Base-by-base conservation (phyloP, 2,888 invertebrate species). In the Acleris laterana region DNA sequence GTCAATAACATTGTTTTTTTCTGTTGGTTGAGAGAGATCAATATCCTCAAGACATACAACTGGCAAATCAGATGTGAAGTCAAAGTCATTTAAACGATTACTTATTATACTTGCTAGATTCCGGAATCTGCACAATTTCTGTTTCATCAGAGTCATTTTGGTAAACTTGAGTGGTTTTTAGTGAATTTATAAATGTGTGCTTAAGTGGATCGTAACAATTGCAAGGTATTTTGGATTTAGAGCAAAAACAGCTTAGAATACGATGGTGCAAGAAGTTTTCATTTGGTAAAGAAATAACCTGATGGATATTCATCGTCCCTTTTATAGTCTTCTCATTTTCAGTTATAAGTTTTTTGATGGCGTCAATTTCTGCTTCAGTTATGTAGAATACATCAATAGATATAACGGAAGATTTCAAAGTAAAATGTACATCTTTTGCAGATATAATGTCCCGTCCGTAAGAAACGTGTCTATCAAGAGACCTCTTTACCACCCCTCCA, bases 241-340 rank as follows among this genome's bases (percentile, higher is more conserved):
- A 25, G 25, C 57, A 57, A 5, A 57, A 57, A 25, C 57, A 57
- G 5, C 57, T 57, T 7, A 57, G 25, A 46, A 25, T 57, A 57
- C 57, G 57, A 46, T 57, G 57, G 25, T 57, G 25, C 17, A 57
- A 25, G 46, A 3, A 25, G 57, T 57, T 44, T 6, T 55, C 42
- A 22, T 44, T 44, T 42, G 42, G 38, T 44, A 42, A 69, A 51
- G 58, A 61, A 51, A 63, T 61, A 49, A 53, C 51, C 52, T 67
- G 69, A 65, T 67, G 69, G 61, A 67, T 65, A 25, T 60, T 59
- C 63, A 63, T 63, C 63, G 69, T 63, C 57, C 63, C 65, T 51
- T 62, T 57, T 42, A 55, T 58, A 63, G 65, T 65, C 53, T 67
- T 64, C 20, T 62, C 44, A 62, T 62, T 60, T 55, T 63, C 62